phyloP scores from a whole-genome alignment of 1,140 invertebrate genomes.

The Cydia pomonella region DNA sequence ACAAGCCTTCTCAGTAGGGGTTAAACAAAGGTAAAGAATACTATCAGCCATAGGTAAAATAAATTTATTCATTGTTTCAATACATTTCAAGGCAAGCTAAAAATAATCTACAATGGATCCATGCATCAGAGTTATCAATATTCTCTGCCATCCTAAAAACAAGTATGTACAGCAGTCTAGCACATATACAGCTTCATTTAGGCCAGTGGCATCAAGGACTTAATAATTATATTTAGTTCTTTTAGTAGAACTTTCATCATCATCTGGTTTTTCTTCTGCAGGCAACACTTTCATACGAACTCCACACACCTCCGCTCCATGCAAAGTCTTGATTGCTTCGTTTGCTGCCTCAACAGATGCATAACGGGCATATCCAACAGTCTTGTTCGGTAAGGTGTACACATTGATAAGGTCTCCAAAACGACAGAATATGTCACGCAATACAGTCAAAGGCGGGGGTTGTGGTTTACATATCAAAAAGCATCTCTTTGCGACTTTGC shows the following conservation, averaged over 20 bases:
- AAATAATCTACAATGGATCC: background rate
- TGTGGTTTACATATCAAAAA: conserved; percentile 90
- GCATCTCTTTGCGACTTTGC: conserved; percentile 59
- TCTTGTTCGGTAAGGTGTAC: conserved; percentile 92
- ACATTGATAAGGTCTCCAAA: conserved; percentile 96
- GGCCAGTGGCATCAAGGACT: background rate
- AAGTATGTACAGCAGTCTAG: background rate
- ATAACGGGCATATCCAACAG: conserved; percentile 95
- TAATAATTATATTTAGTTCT: conserved; percentile 46
- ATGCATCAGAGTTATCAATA: background rate
- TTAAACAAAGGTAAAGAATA: background rate
- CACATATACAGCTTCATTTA: conserved; percentile 12
- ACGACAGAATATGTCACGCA: conserved; percentile 94
- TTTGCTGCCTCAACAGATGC: conserved; percentile 88
- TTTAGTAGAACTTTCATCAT: conserved; percentile 58
- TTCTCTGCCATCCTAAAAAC: background rate
- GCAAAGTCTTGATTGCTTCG: conserved; percentile 70
- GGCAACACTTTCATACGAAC: conserved; percentile 65
- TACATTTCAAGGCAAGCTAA: background rate
- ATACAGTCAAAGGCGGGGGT: conserved; percentile 88
- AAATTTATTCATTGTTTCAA: background rate
- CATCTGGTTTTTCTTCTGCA: conserved; percentile 59
- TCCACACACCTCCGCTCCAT: conserved; percentile 68
- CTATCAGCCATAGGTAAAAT: background rate
- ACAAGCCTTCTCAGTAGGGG: no score